Percentiles rank a stretch among this genome's conserved stretches.
Conservation (phyloP, 2,113 vertebrate species). For the Onychostruthus taczanowskii region DNA sequence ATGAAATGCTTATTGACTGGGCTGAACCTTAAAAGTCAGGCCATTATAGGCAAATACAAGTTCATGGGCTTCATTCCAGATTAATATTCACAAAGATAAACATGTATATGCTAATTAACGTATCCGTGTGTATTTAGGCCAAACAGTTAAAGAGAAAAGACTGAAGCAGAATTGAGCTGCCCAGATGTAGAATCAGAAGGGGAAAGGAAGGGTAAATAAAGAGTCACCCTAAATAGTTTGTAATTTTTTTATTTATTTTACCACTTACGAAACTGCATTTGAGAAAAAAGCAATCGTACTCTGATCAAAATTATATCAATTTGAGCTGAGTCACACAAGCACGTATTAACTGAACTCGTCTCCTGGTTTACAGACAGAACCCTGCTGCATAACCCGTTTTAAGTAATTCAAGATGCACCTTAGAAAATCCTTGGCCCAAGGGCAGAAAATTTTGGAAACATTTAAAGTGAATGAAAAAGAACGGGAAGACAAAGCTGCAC, state of each 20-base stretch:
- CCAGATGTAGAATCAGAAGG: not conserved
- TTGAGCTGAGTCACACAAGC: not conserved
- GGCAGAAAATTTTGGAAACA: slow-evolving; percentile 10
- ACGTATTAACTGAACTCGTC: not conserved
- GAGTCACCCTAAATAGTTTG: not conserved
- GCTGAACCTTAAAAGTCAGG: not conserved
- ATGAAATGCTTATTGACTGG: slow-evolving; percentile 28
- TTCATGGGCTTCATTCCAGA: slow-evolving; percentile 9
- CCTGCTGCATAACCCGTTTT: not conserved
- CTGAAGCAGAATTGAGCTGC: not conserved
- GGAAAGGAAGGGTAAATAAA: not conserved
- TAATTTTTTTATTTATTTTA: not conserved
- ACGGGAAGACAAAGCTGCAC: not conserved
- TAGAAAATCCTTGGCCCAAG: not conserved
- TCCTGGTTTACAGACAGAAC: not conserved
- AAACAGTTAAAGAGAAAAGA: slow-evolving; percentile 15
- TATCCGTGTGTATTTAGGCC: not conserved
- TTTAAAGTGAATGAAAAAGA: not conserved
- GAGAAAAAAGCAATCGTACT: not conserved
- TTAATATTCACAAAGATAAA: slow-evolving; percentile 11
- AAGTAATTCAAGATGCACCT: slow-evolving; percentile 15
- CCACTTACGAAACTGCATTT: not conserved
- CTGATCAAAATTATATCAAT: not conserved
- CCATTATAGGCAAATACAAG: slow-evolving; percentile 15
- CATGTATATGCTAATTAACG: not conserved